Conservation (phyloP, 2,888 invertebrate genomes). For the Rhagonycha fulva region DNA sequence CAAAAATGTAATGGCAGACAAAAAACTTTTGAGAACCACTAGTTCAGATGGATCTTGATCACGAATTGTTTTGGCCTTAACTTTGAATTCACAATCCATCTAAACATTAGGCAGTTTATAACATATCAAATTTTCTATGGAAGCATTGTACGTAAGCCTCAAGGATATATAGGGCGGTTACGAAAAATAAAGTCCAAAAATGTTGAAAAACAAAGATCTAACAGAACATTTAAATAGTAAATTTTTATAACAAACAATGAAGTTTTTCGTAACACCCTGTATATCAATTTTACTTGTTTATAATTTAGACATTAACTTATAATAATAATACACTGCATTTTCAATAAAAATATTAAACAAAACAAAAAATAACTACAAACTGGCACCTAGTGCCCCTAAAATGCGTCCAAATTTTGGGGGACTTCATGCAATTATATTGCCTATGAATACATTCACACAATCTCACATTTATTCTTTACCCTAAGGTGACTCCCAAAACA, state of each 20-base stretch:
- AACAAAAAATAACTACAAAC: constrained; percentile 4
- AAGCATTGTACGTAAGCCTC: background rate
- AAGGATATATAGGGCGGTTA: background rate
- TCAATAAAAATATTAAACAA: constrained; percentile 13
- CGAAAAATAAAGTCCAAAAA: background rate
- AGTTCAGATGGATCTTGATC: background rate
- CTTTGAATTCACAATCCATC: background rate
- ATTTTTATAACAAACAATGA: background rate
- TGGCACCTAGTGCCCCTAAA: background rate
- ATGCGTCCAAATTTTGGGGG: background rate
- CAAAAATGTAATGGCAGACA: background rate
- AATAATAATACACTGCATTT: background rate
- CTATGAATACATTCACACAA: constrained; percentile 15
- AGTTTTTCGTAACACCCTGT: background rate
- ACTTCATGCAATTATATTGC: constrained; percentile 13
- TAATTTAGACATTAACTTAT: background rate
- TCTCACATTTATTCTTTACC: constrained; percentile 17
- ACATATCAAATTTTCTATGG: background rate
- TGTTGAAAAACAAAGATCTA: background rate
- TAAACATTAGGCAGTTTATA: background rate
- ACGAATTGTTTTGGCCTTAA: background rate
- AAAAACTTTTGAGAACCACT: background rate
- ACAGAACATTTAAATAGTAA: background rate
- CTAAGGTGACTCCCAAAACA: constrained; percentile 59
- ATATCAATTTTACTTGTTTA: background rate